Evolutionary conservation across 2,113 vertebrate genomes (phyloP), one percentile per base, ranked within the genome.

Genomic region (Loxodonta africana): DNA sequence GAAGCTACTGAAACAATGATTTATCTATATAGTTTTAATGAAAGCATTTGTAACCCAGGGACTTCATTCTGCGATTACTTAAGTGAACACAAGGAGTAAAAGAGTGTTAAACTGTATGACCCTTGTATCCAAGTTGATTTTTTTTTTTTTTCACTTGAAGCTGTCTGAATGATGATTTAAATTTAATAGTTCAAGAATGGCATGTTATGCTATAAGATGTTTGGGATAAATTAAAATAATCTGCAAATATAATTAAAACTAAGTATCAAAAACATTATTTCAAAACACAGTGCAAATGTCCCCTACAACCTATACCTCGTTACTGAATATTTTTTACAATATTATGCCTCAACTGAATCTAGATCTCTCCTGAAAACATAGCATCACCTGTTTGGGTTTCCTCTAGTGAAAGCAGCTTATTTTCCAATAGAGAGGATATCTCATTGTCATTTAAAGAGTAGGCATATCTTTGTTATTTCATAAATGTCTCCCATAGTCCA

Each of bases 171-270:
- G 33, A 77, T 30, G 3, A 95, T 83, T 94, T 73, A 83, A 90
- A 94, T 82, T 91, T 51, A 83, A 92, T 28, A 60, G 20, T 28
- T 84, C 8, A 63, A 76, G n/a, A 77, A 81, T 65, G 5, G 3
- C 8, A 71, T 57, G 26, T 11, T 74, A 17, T 3, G 89, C 2
- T 65, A 37, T 21, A 67, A 23, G 8, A 28, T 15, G 18, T 89
- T 81, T 18, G 4, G 6, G 2, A 74, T 53, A 44, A 2, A 63
- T 82, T 88, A 1, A 83, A 67, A 60, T 65, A 0, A 65, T 71
- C 12, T 67, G 44, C 33, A 96, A 94, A 78, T 73, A 74, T 20
- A 80, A 90, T 84, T 78, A 67, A 48, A 83, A 77, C 0, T 84
- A 95, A 88, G 2, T 17, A 63, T 18, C 60, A 65, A 0, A 48